A percentile compares a stretch with the other conserved stretches of the same genome.
These are phyloP conservation scores for Hippocampus guttulatus DNA, from an alignment of 2,113 vertebrate species.

Conservation along the genomic window DNA sequence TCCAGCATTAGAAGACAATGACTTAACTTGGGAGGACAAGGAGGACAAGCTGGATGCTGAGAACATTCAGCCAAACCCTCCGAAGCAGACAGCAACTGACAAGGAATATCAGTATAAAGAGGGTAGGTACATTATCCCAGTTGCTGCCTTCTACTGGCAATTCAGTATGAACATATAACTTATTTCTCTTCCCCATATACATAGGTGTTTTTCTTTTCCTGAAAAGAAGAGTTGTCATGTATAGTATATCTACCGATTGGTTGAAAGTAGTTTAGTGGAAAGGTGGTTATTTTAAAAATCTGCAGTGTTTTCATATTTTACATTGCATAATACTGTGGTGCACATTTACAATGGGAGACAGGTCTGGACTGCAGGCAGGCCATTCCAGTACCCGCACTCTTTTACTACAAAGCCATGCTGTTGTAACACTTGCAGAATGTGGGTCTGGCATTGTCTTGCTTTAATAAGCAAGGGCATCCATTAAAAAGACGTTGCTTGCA, in stretches of 20 bases:
- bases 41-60: slow-evolving; percentile 90
- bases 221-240: slow-evolving; percentile 16
- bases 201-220: not conserved
- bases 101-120: slow-evolving; percentile 94
- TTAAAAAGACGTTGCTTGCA: no score
- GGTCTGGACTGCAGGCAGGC: no score
- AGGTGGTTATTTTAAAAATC: not conserved
- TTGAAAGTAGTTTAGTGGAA: not conserved
- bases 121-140: slow-evolving; percentile 70
- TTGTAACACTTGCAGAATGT: no score
- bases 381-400: no score
- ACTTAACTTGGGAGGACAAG: slow-evolving; percentile 94
- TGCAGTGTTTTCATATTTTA: not conserved
- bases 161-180: not conserved
- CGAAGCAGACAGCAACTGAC: slow-evolving; percentile 43
- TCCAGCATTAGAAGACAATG: slow-evolving; percentile 75
- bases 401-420: no score
- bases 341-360: no score
- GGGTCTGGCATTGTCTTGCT: no score
- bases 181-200: slow-evolving; percentile 1
- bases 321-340: no score
- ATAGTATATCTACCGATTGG: not conserved
- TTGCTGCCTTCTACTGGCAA: not conserved
- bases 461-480: no score
- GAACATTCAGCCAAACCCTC: slow-evolving; percentile 77